Evolutionary conservation across 2,113 vertebrate species (phyloP).

Genomic region (Rhabdomys dilectus): DNA sequence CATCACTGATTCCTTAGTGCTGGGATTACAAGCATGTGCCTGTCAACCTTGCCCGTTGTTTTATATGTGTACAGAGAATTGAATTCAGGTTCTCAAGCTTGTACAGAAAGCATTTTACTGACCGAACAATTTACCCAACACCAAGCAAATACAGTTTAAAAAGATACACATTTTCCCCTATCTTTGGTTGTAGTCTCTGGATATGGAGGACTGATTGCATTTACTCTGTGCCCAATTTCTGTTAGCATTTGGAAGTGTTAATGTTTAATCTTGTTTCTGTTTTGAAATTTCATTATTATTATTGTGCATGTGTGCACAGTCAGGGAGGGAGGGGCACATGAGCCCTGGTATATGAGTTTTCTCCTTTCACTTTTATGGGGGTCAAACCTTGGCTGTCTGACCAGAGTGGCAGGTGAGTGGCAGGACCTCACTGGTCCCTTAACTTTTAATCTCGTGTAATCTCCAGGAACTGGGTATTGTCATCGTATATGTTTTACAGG

Average conservation of each 20-base stretch:
- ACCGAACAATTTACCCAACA: not conserved
- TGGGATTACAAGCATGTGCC: not conserved
- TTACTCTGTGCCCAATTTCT: not conserved
- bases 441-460: not conserved
- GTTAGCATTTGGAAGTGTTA: not conserved
- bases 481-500: not conserved
- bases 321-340: too few species aligned
- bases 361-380: not conserved
- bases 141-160: not conserved
- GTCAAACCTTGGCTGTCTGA: not conserved
- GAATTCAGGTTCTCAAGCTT: not conserved
- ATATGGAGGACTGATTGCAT: not conserved
- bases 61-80: not conserved
- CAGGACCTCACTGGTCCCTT: not conserved
- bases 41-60: not conserved
- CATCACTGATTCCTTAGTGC: not conserved
- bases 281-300: not conserved
- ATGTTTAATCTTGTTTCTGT: not conserved
- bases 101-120: not conserved
- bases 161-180: too few species aligned
- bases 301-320: not conserved
- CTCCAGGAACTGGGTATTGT: too few species aligned
- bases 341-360: not conserved
- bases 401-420: not conserved
- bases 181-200: not conserved